Percentiles rank a stretch among this genome's conserved stretches.
Evolutionary conservation across 2,113 vertebrate genomes (phyloP).

Genomic region (Lutjanus erythropterus): DNA sequence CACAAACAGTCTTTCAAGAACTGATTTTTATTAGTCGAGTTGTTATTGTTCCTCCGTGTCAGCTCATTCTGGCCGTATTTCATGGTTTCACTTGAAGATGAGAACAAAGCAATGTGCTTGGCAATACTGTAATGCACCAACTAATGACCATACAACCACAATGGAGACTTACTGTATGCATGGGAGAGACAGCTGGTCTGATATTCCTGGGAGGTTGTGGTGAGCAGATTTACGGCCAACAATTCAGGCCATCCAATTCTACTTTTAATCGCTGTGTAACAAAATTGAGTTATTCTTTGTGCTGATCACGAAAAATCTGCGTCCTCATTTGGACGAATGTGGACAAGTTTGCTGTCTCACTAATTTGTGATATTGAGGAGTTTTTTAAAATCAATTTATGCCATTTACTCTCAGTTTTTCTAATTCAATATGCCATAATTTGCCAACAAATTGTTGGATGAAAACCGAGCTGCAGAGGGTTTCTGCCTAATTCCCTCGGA

Average conservation of each 20-base stretch:
- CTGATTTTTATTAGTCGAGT: constrained; percentile 48
- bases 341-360: no score
- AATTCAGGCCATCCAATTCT: constrained; percentile 17
- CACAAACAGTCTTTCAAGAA: constrained; percentile 43
- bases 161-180: constrained; percentile 14
- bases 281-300: constrained; percentile 21
- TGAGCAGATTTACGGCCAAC: constrained; percentile 29
- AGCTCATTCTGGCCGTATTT: constrained; percentile 34
- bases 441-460: constrained; percentile 51
- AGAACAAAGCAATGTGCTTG: constrained; percentile 29
- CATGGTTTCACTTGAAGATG: constrained; percentile 30
- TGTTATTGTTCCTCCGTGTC: constrained; percentile 40
- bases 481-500: constrained; percentile 36
- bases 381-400: not conserved
- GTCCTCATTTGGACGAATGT: constrained; percentile 17
- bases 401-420: constrained; percentile 21
- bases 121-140: constrained; percentile 24
- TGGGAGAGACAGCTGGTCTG: constrained; percentile 27
- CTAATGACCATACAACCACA: constrained; percentile 43
- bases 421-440: constrained; percentile 40
- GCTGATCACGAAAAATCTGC: constrained; percentile 14
- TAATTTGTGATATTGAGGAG: constrained; percentile 6
- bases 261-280: constrained; percentile 41
- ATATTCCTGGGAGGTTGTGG: constrained; percentile 29
- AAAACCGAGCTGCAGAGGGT: constrained; percentile 15